Percentiles rank a stretch among this genome's conserved stretches.
phyloP scores from a whole-genome alignment of 35 echinoderm and acorn worm genomes.

The Diadema setosum region DNA sequence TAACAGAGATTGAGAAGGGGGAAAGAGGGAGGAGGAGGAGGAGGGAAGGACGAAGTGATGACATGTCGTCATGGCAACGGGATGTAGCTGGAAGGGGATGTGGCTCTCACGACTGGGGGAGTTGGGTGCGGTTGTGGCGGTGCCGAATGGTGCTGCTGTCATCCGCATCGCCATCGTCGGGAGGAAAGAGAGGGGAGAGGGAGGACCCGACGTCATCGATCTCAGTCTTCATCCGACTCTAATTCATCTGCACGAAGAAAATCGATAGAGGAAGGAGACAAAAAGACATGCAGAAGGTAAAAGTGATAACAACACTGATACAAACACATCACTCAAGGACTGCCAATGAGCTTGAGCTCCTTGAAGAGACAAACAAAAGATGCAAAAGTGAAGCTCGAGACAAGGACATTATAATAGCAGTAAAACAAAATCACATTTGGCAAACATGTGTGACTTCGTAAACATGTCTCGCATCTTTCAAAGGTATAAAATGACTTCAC shows the following conservation, averaged over 20 bases:
- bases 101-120: not conserved
- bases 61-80: not conserved
- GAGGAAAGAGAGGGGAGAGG: not conserved
- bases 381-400: too few species aligned
- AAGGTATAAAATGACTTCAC: too few species aligned
- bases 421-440: too few species aligned
- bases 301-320: too few species aligned
- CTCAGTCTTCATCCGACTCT: not conserved
- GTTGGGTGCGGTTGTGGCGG: not conserved
- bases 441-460: too few species aligned
- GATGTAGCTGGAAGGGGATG: not conserved
- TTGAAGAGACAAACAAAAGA: too few species aligned
- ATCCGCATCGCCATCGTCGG: not conserved
- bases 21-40: not conserved
- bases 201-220: not conserved
- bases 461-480: too few species aligned
- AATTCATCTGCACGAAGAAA: not conserved
- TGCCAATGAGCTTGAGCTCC: too few species aligned
- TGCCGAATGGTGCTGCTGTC: too few species aligned
- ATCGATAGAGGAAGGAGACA: not conserved
- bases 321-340: too few species aligned
- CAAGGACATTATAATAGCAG: too few species aligned
- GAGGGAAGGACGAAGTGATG: not conserved
- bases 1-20: not conserved
- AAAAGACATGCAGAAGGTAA: too few species aligned